A percentile compares a stretch with the other conserved stretches of the same genome.
These are phyloP conservation scores for Pogonophryne albipinna DNA, from an alignment of 2,797 vertebrate species.

Conservation along the genomic window DNA sequence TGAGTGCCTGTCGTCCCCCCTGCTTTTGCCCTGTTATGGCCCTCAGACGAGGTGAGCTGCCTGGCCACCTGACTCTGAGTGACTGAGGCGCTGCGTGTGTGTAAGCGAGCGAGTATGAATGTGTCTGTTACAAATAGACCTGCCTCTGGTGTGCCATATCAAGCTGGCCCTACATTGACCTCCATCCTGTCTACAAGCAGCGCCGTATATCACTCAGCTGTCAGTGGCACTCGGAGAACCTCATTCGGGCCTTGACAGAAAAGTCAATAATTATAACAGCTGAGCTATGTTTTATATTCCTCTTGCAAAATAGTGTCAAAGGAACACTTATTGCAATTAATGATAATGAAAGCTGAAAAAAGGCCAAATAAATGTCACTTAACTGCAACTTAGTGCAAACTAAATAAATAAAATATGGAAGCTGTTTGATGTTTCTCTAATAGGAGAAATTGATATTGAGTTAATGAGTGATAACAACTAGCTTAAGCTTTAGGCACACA, in stretches of 20 bases:
- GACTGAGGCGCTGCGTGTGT: constrained; percentile 61
- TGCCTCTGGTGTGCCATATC: constrained; percentile 87
- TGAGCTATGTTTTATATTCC: constrained; percentile 36
- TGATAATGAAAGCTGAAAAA: constrained; percentile 18
- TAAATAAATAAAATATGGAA: constrained; percentile 6
- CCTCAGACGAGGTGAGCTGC: constrained; percentile 89
- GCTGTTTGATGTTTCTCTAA: constrained; percentile 10
- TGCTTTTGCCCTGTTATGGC: constrained; percentile 98
- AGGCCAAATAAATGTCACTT: constrained; percentile 19
- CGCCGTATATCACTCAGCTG: constrained; percentile 76
- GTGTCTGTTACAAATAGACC: constrained; percentile 92
- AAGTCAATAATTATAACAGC: constrained; percentile 67
- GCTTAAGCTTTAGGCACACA: background rate
- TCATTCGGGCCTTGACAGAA: constrained; percentile 51
- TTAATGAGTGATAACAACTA: constrained; percentile 6
- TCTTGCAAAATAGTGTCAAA: constrained; percentile 35
- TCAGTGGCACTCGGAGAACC: constrained; percentile 60
- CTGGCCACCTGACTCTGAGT: constrained; percentile 80
- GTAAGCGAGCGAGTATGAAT: constrained; percentile 58
- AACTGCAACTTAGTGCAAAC: constrained; percentile 9
- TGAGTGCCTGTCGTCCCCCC: constrained; percentile 85
- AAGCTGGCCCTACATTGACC: constrained; percentile 86
- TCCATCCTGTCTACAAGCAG: constrained; percentile 73
- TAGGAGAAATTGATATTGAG: background rate
- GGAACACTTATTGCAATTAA: constrained; percentile 24